Evolutionary conservation across 2,888 invertebrate genomes (phyloP).

Genomic region (Suillia variegata): DNA sequence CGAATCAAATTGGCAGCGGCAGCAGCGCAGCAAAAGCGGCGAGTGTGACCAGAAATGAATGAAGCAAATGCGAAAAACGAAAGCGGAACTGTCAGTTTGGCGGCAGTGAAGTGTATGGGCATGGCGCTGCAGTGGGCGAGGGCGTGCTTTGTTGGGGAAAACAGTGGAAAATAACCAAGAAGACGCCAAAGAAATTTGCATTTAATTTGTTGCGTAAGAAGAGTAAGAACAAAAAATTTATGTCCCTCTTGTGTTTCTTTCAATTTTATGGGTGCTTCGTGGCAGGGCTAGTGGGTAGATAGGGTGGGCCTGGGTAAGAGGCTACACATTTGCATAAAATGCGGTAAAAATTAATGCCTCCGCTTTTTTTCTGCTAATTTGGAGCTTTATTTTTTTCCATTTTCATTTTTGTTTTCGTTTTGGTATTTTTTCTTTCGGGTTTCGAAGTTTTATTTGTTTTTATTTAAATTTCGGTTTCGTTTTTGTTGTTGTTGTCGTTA

Average conservation of each 20-base stretch:
- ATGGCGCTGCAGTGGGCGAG: not conserved
- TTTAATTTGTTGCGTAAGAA: conserved; percentile 26
- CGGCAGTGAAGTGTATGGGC: not conserved
- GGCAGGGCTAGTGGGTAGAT: too few relatives aligned
- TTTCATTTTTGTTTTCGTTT: not conserved
- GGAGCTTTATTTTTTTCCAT: conserved; percentile 9
- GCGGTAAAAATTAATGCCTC: conserved; percentile 27
- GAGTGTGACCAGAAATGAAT: conserved; percentile 41
- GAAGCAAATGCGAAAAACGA: too few relatives aligned
- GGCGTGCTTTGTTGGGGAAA: too few relatives aligned
- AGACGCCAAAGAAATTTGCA: conserved; percentile 22
- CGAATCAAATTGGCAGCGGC: conserved; percentile 33
- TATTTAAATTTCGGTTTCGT: too few relatives aligned
- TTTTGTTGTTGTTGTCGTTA: not conserved
- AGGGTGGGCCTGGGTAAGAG: too few relatives aligned
- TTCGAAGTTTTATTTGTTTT: not conserved
- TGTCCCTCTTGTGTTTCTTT: conserved; percentile 7
- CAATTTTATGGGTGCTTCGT: too few relatives aligned
- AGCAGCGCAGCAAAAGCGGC: conserved; percentile 25
- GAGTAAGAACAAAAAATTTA: too few relatives aligned
- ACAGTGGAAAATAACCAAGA: too few relatives aligned
- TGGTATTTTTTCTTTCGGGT: not conserved
- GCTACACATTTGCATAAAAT: conserved; percentile 36
- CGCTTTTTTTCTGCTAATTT: conserved; percentile 30
- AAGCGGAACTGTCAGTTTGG: conserved; percentile 38